phyloP scores from a whole-genome alignment of 2,888 invertebrate genomes.

The Caenorhabditis sulstoni region DNA sequence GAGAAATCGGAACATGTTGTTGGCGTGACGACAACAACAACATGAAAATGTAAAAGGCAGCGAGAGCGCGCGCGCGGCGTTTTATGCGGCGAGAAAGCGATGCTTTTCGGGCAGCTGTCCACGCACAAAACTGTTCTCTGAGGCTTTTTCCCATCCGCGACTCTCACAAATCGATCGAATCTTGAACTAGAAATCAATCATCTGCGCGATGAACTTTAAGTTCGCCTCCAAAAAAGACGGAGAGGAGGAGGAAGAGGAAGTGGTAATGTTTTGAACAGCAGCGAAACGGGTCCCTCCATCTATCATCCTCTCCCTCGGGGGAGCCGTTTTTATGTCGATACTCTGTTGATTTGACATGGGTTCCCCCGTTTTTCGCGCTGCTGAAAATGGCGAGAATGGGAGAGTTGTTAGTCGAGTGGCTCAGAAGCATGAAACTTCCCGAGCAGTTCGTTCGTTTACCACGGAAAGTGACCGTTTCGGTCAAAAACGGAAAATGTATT shows the following conservation, averaged over 20 bases:
- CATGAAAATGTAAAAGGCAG: neutral
- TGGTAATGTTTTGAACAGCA: slow-evolving; percentile 27
- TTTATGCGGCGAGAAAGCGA: neutral
- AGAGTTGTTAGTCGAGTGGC: slow-evolving; percentile 23
- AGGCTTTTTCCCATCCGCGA: neutral
- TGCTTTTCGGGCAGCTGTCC: slow-evolving; percentile 45
- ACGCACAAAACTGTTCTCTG: slow-evolving; percentile 37
- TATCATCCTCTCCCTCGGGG: slow-evolving; percentile 36
- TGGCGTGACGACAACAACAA: slow-evolving; percentile 51
- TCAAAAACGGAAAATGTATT: slow-evolving; percentile 38
- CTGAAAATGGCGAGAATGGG: slow-evolving; percentile 46
- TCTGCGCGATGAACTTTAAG: slow-evolving; percentile 8
- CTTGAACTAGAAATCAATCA: neutral
- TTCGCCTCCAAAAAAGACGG: neutral
- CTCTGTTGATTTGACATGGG: slow-evolving; percentile 38
- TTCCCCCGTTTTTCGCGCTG: neutral
- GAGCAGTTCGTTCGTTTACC: slow-evolving; percentile 15
- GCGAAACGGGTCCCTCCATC: slow-evolving; percentile 5
- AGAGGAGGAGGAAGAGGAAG: slow-evolving; percentile 27
- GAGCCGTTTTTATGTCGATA: slow-evolving; percentile 20
- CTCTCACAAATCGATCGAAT: slow-evolving; percentile 4
- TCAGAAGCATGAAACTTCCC: slow-evolving; percentile 22
- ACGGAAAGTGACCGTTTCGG: slow-evolving; percentile 23
- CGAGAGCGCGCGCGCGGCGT: too few species aligned
- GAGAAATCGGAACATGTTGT: slow-evolving; percentile 14